Evolutionary conservation across 2,888 invertebrate genomes (phyloP), one percentile per base, ranked within the genome.

Genomic region (Anaspis maculata): DNA sequence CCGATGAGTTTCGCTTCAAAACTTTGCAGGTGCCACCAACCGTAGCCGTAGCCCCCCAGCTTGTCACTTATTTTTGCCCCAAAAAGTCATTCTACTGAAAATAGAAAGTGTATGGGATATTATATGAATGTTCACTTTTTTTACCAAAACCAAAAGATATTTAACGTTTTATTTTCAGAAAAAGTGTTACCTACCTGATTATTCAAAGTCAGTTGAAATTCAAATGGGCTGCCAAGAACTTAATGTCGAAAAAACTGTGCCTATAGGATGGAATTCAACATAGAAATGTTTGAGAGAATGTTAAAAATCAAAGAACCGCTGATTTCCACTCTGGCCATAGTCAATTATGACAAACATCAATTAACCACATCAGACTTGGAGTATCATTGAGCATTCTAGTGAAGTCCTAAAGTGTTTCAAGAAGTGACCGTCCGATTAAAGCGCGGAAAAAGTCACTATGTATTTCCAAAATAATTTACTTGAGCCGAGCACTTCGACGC

Each of bases 161-260:
- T n/a, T n/a, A n/a, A n/a, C n/a, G n/a, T n/a, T n/a, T n/a, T n/a
- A n/a, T n/a, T n/a, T n/a, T n/a, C n/a, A n/a, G n/a, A n/a, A n/a
- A n/a, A n/a, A n/a, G n/a, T n/a, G n/a, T n/a, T n/a, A n/a, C n/a
- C n/a, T n/a, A n/a, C n/a, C n/a, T n/a, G n/a, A n/a, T 49, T 67
- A 53, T 47, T 67, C 12, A 60, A 25, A 36, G 35, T 16, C 44
- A 44, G 38, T n/a, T n/a, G n/a, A 42, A 25, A 16, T 30, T 25
- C 14, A 16, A 28, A 22, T 11, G 32, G 37, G 25, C 23, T 12
- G 21, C 27, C 34, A n/a, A n/a, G n/a, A n/a, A 15, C 30, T 38
- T 28, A 42, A 37, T 31, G 19, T 45, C 13, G 9, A 41, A 2
- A 39, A 45, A 35, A 41, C 39, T 31, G 46, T 48, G 2, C 13